Percentiles rank a stretch among this genome's conserved stretches.
phyloP scores from a whole-genome alignment of 2,888 invertebrate species.

The Oligia latruncula region DNA sequence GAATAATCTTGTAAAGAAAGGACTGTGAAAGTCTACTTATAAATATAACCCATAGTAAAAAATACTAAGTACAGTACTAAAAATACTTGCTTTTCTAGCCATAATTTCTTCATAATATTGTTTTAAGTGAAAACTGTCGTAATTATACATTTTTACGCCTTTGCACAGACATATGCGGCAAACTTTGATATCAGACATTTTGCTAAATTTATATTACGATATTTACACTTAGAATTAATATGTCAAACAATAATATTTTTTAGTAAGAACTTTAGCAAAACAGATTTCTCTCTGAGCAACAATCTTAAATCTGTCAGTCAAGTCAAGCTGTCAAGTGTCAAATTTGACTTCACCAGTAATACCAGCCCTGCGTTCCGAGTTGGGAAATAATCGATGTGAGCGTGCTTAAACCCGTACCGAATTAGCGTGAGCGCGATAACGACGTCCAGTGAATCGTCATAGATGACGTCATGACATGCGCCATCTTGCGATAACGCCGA shows the following conservation, averaged over 20 bases:
- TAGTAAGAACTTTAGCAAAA: background rate
- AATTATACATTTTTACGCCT: constrained; percentile 76
- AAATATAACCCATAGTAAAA: too few species aligned
- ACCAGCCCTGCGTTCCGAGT: too few species aligned
- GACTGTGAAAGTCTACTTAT: too few species aligned
- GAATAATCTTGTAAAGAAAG: background rate
- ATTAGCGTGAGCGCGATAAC: too few species aligned
- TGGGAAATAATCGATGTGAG: too few species aligned
- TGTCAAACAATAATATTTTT: background rate
- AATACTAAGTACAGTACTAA: too few species aligned
- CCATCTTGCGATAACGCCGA: too few species aligned
- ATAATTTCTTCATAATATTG: constrained; percentile 82
- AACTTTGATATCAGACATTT: constrained; percentile 76
- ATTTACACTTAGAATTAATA: background rate
- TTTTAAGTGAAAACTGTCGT: constrained; percentile 76
- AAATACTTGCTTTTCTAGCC: constrained; percentile 75
- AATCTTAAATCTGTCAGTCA: background rate
- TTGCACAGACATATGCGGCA: constrained; percentile 81
- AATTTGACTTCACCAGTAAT: background rate
- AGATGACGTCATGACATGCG: too few species aligned
- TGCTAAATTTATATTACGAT: background rate
- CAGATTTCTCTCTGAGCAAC: background rate
- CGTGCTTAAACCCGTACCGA: too few species aligned
- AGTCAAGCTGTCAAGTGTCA: background rate
- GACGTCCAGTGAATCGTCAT: too few species aligned